Evolutionary conservation across 2,888 invertebrate genomes (phyloP).

Genomic region (Hipparchia sbordonii): DNA sequence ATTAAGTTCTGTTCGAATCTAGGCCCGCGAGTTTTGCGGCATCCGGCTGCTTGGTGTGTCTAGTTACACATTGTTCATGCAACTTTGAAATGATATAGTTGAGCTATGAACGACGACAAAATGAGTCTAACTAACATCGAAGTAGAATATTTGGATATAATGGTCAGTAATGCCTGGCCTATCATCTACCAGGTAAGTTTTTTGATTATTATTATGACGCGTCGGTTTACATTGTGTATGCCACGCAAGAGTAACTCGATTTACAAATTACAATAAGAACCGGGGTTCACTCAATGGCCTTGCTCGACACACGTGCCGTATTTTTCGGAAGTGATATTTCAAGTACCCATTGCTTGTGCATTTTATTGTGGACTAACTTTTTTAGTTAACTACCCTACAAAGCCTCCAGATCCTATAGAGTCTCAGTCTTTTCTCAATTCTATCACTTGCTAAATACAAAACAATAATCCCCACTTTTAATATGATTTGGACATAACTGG

Average conservation of each 20-base stretch:
- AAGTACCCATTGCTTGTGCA: too few species aligned
- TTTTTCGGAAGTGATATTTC: too few species aligned
- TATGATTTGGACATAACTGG: too few species aligned
- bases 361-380: too few species aligned
- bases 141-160: conserved; percentile 88
- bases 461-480: too few species aligned
- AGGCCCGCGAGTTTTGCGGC: conserved; percentile 47
- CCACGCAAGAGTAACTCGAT: conserved; percentile 55
- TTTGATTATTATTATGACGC: conserved; percentile 52
- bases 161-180: conserved; percentile 87
- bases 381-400: too few species aligned
- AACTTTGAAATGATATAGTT: conserved; percentile 55
- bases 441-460: too few species aligned
- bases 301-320: too few species aligned
- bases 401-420: too few species aligned
- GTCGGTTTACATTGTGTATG: conserved; percentile 47
- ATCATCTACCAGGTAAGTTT: conserved; percentile 86
- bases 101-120: conserved; percentile 51
- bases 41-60: conserved; percentile 52
- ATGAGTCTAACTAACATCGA: conserved; percentile 77
- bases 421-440: too few species aligned
- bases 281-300: too few species aligned
- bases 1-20: conserved; percentile 28
- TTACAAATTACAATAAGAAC: conserved; percentile 23
- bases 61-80: conserved; percentile 46